A percentile compares a stretch with the other conserved stretches of the same genome.
Evolutionary conservation across 1,140 invertebrate species (phyloP).

Genomic region (Lerema accius): DNA sequence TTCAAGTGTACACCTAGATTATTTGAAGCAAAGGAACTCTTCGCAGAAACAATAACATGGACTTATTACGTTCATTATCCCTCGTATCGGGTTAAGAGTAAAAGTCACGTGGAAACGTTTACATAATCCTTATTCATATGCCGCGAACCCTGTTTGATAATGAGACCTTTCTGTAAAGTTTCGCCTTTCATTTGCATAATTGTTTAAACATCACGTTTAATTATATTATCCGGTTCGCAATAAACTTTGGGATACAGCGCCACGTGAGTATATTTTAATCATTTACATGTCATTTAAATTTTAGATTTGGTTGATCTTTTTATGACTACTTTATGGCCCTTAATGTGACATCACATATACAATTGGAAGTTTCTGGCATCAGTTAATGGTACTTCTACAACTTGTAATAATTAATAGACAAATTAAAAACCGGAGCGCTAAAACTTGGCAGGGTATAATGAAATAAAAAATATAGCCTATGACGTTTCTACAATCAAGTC

Average conservation of each 20-base stretch:
- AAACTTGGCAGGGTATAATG: too few species aligned
- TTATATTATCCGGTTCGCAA: constrained; percentile 48
- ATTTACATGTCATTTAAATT: too few species aligned
- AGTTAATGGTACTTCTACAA: too few species aligned
- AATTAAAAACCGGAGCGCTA: too few species aligned
- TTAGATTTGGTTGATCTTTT: background rate
- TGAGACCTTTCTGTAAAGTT: constrained; percentile 51
- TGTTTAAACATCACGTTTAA: constrained; percentile 59
- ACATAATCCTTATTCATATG: constrained; percentile 17
- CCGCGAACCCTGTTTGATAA: constrained; percentile 43
- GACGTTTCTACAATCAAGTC: too few species aligned
- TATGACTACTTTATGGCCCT: too few species aligned
- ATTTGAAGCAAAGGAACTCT: too few species aligned
- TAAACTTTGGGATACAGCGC: constrained; percentile 26
- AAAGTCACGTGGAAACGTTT: constrained; percentile 9
- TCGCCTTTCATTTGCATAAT: constrained; percentile 54
- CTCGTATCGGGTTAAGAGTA: constrained; percentile 1
- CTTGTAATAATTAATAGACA: too few species aligned
- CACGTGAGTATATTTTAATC: background rate
- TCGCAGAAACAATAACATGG: background rate
- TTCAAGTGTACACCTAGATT: too few species aligned
- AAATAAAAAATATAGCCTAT: too few species aligned
- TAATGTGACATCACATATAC: too few species aligned
- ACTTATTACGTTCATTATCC: background rate
- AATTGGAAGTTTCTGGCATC: too few species aligned